Evolutionary conservation across 2,888 invertebrate species (phyloP).

Genomic region (Caradrina kadenii): DNA sequence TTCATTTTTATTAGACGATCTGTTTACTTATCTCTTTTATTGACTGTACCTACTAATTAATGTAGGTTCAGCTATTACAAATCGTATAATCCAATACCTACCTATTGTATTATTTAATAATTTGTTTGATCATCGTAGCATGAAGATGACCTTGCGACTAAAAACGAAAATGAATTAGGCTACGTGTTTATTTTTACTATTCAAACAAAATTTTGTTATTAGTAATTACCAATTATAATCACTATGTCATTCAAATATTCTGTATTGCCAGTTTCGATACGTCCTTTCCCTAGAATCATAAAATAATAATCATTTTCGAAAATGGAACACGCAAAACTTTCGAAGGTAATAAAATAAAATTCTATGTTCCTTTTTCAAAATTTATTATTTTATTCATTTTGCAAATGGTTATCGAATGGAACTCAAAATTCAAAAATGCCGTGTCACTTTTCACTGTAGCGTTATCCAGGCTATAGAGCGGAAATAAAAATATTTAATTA

Average conservation of each 20-base stretch:
- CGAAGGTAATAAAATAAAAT: background rate
- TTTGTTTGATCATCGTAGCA: conserved; percentile 50
- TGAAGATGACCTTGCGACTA: conserved; percentile 48
- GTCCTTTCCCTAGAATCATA: background rate
- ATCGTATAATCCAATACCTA: conserved; percentile 33
- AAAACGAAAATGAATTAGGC: conserved; percentile 41
- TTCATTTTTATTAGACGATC: too few relatives aligned
- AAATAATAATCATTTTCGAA: background rate
- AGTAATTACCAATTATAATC: conserved; percentile 2
- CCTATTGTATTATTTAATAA: conserved; percentile 43
- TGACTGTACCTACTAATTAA: too few relatives aligned
- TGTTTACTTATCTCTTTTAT: too few relatives aligned
- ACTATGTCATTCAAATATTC: background rate
- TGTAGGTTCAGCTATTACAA: conserved; percentile 25
- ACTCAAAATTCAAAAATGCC: background rate
- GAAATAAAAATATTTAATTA: background rate
- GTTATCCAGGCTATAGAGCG: background rate
- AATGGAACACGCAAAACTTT: background rate
- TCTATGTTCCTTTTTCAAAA: background rate
- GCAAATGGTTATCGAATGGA: background rate
- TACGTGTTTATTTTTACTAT: conserved; percentile 14
- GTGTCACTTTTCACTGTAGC: background rate
- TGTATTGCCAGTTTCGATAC: background rate
- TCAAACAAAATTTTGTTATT: conserved; percentile 12
- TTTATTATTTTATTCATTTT: background rate